phyloP scores from a whole-genome alignment of 2,113 vertebrate species.

The Gymnocephalus cernua region DNA sequence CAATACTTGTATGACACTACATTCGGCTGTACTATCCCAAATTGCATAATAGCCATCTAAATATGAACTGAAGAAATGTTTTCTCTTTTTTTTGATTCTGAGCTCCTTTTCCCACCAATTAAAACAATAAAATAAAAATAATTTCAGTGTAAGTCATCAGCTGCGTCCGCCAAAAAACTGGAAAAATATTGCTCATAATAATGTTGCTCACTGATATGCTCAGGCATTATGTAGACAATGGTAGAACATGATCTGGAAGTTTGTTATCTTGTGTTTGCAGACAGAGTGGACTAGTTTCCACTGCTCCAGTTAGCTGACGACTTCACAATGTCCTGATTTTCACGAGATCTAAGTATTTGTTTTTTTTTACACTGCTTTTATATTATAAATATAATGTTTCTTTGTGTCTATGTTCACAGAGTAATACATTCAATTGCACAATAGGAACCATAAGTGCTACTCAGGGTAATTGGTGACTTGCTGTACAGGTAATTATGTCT shows the following conservation, averaged over 20 bases:
- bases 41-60: not conserved
- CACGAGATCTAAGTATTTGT: slow-evolving; percentile 1
- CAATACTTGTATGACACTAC: not conserved
- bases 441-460: not conserved
- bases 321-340: slow-evolving; percentile 23
- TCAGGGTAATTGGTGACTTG: not conserved
- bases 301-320: slow-evolving; percentile 30
- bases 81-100: not conserved
- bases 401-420: not conserved
- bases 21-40: not conserved
- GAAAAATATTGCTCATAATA: not conserved
- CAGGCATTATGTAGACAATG: not conserved
- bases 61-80: not conserved
- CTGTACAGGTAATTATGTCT: not conserved
- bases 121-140: not conserved
- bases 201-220: slow-evolving; percentile 5
- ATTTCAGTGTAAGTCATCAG: not conserved
- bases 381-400: not conserved
- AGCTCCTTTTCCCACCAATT: not conserved
- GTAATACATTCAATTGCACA: not conserved
- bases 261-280: slow-evolving; percentile 30
- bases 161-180: not conserved
- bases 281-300: slow-evolving; percentile 26
- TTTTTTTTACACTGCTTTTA: not conserved
- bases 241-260: not conserved